Evolutionary conservation across 2,888 invertebrate species (phyloP), one percentile per base, ranked within the genome.

Genomic region (Linnaemya tessellans): DNA sequence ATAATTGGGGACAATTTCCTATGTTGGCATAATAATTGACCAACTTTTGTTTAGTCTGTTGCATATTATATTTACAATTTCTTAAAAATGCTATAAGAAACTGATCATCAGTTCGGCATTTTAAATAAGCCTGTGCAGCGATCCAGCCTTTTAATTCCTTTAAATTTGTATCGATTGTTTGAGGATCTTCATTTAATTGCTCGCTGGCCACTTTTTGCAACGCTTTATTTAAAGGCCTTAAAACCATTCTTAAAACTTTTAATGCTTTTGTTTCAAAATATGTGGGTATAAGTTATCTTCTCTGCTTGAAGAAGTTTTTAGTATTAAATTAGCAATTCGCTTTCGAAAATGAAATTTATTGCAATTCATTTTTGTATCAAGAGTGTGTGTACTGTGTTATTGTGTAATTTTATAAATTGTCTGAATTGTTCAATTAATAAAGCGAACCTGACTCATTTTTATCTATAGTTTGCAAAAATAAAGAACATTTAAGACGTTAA

Each of bases 1-100:
- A 54, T 15, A 84, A 30, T 51, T 84, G 77, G 3, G 84, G 80
- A 7, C 94, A 90, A 65, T 93, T 89, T 3, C 93, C 92, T 88
- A 93, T 93, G 65, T 88, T 65, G 0, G 94, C 93, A 88, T 94
- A 94, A 88, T 93, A 94, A 91, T 93, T 93, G 71, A 94, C 93
- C 11, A 94, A 84, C 87, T 94, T 94, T 73, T 92, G 90, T 89
- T 94, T 94, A 9, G 93, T 92, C 38, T 92, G 89, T 82, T 94
- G 93, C 82, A 94, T 88, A 87, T 93, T 93, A 88, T 92, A 93
- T 88, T 94, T 94, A 87, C 93, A 93, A 30, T 93, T 93, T 54
- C 94, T 90, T 49, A 94, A 89, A 88, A 93, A 94, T 10, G 92
- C 88, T 13, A 93, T 84, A n/a, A 94, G 85, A 88, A 93, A 93